These are phyloP conservation scores for Noctilio leporinus DNA, from an alignment of 2,113 vertebrate species.

Conservation along the genomic window DNA sequence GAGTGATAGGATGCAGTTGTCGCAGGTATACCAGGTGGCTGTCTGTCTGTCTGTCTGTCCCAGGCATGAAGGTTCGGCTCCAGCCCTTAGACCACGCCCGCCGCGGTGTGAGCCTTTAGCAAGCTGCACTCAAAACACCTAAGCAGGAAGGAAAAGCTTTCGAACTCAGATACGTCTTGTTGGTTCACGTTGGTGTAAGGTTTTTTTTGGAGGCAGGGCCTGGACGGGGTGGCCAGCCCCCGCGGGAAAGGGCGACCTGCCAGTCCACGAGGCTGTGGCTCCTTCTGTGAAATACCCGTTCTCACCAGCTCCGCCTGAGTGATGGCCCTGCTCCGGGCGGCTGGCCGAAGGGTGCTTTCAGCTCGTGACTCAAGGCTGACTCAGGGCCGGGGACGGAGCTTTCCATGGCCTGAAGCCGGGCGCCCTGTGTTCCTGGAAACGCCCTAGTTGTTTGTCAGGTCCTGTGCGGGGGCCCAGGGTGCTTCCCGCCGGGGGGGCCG, in stretches of 20 bases:
- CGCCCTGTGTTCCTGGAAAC: slow-evolving; percentile 73
- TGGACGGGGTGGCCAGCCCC: not conserved
- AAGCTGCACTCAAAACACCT: not conserved
- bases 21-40: not conserved
- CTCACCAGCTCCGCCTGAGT: slow-evolving; percentile 74
- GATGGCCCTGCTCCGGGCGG: slow-evolving; percentile 74
- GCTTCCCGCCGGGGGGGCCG: not conserved
- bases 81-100: not conserved
- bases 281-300: slow-evolving; percentile 71
- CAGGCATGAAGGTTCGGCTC: fast-evolving
- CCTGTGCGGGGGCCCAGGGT: fast-evolving
- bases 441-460: not conserved
- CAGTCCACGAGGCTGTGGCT: slow-evolving; percentile 64
- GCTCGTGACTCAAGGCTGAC: slow-evolving; percentile 80
- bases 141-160: not conserved
- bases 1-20: not conserved
- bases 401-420: slow-evolving; percentile 75
- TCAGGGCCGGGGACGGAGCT: slow-evolving; percentile 72
- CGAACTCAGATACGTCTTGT: slow-evolving; percentile 51
- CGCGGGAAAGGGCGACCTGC: slow-evolving; percentile 58
- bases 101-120: not conserved
- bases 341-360: slow-evolving; percentile 72
- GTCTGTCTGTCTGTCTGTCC: not conserved
- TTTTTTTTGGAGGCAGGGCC: slow-evolving; percentile 29
- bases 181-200: slow-evolving; percentile 32